These are phyloP conservation scores for Apamea monoglypha DNA, from an alignment of 2,888 invertebrate species.

Conservation along the genomic window DNA sequence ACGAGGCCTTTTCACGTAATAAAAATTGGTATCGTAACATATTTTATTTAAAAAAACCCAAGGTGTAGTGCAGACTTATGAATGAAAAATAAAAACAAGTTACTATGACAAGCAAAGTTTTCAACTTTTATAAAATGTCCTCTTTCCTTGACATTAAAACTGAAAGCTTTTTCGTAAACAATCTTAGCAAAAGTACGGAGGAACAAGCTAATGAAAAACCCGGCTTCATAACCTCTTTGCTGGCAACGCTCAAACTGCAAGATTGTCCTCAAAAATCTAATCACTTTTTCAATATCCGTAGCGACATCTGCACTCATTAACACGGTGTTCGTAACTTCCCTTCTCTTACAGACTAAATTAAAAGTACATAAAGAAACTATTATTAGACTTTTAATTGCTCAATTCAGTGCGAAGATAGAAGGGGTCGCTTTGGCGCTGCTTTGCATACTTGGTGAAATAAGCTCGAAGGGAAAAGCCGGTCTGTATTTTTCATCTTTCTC, in stretches of 20 bases:
- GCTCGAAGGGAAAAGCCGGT: constrained; percentile 62
- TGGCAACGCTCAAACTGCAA: constrained; percentile 8
- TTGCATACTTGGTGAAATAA: constrained; percentile 71
- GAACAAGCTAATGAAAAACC: constrained; percentile 37
- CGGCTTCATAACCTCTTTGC: constrained; percentile 13
- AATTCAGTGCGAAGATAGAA: constrained; percentile 59
- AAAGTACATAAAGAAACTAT: constrained; percentile 64
- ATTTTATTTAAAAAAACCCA: neutral
- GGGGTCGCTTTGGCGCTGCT: constrained; percentile 63
- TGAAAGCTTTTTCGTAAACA: constrained; percentile 23
- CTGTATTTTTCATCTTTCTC: constrained; percentile 72
- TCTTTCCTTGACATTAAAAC: constrained; percentile 31
- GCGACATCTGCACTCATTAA: constrained; percentile 43
- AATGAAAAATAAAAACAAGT: neutral
- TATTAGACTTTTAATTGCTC: constrained; percentile 66
- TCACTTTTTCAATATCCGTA: constrained; percentile 50
- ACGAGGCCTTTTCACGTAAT: neutral
- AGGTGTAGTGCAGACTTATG: neutral
- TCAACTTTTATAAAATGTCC: constrained; percentile 9
- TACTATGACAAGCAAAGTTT: constrained; percentile 1
- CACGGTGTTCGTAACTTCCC: constrained; percentile 31
- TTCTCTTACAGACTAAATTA: constrained; percentile 53
- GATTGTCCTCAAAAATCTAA: constrained; percentile 30
- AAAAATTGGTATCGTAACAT: neutral
- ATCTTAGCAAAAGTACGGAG: constrained; percentile 38